Conservation (phyloP, 2,797 vertebrate species). For the Fistularia commersonii region DNA sequence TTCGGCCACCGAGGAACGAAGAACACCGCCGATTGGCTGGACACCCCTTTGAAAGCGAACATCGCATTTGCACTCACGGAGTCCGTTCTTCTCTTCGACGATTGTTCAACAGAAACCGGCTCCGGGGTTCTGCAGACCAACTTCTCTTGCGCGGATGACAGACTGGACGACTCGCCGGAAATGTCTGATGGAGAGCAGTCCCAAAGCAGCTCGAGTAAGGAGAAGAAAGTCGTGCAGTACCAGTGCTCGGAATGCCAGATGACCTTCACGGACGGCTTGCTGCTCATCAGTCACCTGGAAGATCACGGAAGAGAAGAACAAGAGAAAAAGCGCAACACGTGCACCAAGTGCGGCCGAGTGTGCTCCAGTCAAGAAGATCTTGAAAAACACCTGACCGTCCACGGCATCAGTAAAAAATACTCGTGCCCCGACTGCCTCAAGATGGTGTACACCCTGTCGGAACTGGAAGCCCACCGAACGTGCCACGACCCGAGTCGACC, state of each 20-base stretch:
- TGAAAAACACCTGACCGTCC: constrained; percentile 66
- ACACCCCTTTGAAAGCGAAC: constrained; percentile 52
- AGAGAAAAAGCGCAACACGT: constrained; percentile 57
- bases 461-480: constrained; percentile 64
- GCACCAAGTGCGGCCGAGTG: constrained; percentile 59
- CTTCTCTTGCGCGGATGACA: constrained; percentile 64
- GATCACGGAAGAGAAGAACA: constrained; percentile 76
- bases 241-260: constrained; percentile 81
- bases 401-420: constrained; percentile 37
- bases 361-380: constrained; percentile 55
- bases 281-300: constrained; percentile 81
- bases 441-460: constrained; percentile 40
- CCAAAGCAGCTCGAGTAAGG: constrained; percentile 26
- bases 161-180: constrained; percentile 19
- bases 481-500: constrained; percentile 65
- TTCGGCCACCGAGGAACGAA: constrained; percentile 14
- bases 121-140: constrained; percentile 65
- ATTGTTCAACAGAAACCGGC: constrained; percentile 52
- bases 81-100: constrained; percentile 58
- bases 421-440: constrained; percentile 63
- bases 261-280: constrained; percentile 79
- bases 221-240: constrained; percentile 65
- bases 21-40: not conserved
- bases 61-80: constrained; percentile 55
- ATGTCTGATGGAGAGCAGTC: constrained; percentile 14